Base-by-base conservation (phyloP, 1,140 invertebrate species). In the Cotesia glomerata region DNA sequence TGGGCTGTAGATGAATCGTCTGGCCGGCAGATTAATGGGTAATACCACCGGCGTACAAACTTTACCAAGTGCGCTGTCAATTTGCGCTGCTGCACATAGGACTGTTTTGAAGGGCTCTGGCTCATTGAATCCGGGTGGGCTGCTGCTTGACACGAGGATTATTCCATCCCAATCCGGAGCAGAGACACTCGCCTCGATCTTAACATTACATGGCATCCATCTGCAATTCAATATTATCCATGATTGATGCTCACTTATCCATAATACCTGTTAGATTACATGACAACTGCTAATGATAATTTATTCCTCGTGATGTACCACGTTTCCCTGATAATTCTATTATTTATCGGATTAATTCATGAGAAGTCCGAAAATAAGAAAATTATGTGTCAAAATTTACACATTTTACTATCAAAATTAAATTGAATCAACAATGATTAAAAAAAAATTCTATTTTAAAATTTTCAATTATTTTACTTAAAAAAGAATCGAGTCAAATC, bases 1-100 rank as follows among this genome's bases (percentile, higher is more conserved):
- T 0, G 94, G 93, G 34, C 93, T 89, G 78, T 92, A 91, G 49
- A 97, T 89, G 61, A 95, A 79, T 70, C 91, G 86, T 62, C 89
- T 88, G 9, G 90, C 89, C 13, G 92, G 90, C n/a, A 92, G 85
- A 80, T 90, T 89, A 72, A 91, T 89, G 36, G 90, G 89, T 76
- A 94, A 81, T 35, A 94, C 87, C 7, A 45, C 39, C 5, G 39
- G 39, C 39, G 88, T 85, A 9, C 86, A 79, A 58, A 78, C 78
- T 72, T 82, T 78, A 69, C 79, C 81, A 61, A 87, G 77, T 52
- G 72, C 81, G n/a, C 73, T 71, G 81, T 84, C 83, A 77, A 85
- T 82, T 69, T 86, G 80, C 18, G 79, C 74, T 13, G 80, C 81
- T 35, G 75, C 71, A 65, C 78, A 80, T n/a, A 87, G 78, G 4